These are phyloP conservation scores for Melanerpes formicivorus DNA, from an alignment of 2,113 vertebrate species.

Conservation along the genomic window DNA sequence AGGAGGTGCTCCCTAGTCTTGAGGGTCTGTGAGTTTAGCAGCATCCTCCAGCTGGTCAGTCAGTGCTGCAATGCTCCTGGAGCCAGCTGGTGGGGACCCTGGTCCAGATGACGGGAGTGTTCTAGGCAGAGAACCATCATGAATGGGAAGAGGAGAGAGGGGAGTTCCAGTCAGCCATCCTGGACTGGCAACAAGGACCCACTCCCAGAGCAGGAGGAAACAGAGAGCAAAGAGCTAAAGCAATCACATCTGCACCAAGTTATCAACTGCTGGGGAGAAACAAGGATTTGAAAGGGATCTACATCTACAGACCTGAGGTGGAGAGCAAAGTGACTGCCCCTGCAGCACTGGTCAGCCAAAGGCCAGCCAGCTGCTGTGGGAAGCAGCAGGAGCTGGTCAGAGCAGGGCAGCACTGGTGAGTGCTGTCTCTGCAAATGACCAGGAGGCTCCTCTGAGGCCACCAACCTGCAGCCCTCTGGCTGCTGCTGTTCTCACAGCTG, in stretches of 20 bases:
- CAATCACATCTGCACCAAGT: neutral
- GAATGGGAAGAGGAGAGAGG: neutral
- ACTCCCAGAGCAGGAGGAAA: neutral
- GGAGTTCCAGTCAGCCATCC: neutral
- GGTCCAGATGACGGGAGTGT: neutral
- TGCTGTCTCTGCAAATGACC: neutral
- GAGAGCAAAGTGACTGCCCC: neutral
- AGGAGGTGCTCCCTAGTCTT: neutral
- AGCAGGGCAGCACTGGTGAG: neutral
- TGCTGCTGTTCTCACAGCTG: neutral
- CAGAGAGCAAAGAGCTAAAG: neutral
- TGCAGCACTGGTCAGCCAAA: rapidly evolving
- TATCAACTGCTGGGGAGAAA: neutral
- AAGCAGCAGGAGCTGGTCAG: neutral
- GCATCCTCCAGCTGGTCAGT: neutral
- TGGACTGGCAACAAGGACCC: neutral
- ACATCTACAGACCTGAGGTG: neutral
- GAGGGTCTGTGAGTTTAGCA: neutral
- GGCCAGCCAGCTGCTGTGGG: rapidly evolving
- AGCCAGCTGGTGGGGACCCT: neutral
- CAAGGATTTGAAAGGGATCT: neutral
- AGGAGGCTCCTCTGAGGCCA: rapidly evolving
- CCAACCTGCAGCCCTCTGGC: neutral
- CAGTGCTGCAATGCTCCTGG: neutral
- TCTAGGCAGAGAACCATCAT: neutral